Conservation (phyloP, 2,797 vertebrate species). For the Manis pentadactyla region DNA sequence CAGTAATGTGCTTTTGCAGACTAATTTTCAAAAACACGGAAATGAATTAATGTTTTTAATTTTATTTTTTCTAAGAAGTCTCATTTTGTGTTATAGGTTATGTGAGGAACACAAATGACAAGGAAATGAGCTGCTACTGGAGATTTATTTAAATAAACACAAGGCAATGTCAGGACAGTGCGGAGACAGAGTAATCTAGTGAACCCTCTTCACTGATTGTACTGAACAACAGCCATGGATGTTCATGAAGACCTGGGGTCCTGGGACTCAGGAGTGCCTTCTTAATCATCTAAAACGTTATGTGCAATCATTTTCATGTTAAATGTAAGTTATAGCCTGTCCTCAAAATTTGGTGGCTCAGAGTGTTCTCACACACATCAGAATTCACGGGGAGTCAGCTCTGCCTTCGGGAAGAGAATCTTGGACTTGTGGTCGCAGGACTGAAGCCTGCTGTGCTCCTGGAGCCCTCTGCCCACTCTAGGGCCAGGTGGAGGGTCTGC, state of each 20-base stretch:
- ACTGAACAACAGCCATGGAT: rapidly evolving
- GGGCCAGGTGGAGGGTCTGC: neutral
- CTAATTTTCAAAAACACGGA: neutral
- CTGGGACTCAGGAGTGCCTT: neutral
- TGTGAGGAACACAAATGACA: neutral
- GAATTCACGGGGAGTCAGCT: neutral
- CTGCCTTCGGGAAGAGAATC: neutral
- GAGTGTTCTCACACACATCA: neutral
- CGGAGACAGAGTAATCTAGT: neutral
- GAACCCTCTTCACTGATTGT: neutral
- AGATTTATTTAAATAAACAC: neutral
- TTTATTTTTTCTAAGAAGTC: constrained; percentile 40
- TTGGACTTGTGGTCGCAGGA: neutral
- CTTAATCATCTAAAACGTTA: neutral
- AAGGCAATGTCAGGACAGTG: neutral
- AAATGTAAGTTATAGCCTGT: neutral
- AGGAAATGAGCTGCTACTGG: neutral
- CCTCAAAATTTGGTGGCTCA: neutral
- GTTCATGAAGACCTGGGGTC: neutral
- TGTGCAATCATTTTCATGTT: neutral
- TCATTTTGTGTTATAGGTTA: constrained; percentile 37
- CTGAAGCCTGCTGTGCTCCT: neutral
- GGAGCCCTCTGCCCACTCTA: neutral
- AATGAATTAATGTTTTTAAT: neutral
- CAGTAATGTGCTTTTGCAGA: neutral